Evolutionary conservation across 2,113 vertebrate species (phyloP), one percentile per base, ranked within the genome.

Genomic region (Pseudopodoces humilis): DNA sequence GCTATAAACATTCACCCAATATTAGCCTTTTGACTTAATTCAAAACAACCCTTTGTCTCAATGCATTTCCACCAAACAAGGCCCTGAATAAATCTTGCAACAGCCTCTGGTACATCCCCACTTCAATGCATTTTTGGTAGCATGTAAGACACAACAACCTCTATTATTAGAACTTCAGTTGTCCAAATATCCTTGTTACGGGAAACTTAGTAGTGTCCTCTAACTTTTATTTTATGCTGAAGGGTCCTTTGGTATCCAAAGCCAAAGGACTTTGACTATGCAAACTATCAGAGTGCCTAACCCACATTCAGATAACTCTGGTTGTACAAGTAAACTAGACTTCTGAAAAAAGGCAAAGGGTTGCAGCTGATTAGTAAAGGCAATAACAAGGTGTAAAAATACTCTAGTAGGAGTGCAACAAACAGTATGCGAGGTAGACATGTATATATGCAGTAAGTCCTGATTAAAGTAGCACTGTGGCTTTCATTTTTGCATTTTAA

Each of bases 341-440:
- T 92, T 90, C 76, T 92, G 92, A 79, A 94, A 77, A 59, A 84
- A 75, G 63, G 76, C 62, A 83, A 92, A 89, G 95, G 83, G 78
- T 90, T 91, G 76, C 80, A 92, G 82, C 77, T 81, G 95, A 96
- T 95, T 94, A 97, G 96, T 96, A 96, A 95, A 96, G 96, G 87
- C 95, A 97, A 94, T 90, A 92, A 96, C 76, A 94, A 96, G 91
- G 95, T 96, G 92, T 79, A 95, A 92, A 97, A 96, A 95, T 96
- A 96, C 85, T 98, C 96, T 83, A 91, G 94, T 91, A 96, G 90
- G 97, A 98, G 97, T 97, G 97, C 97, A 98, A 97, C 75, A 94
- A 77, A 96, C 35, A 94, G 95, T 78, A 94, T 0, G 85, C 90
- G 98, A 98, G 98, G 98, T 98, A 98, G 98, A 98, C 92, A 67